phyloP scores from a whole-genome alignment of 2,113 vertebrate species.

The human region GRCh38 chr20:58375001-58375500 shows the following conservation, averaged over 20 bases:
- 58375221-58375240: background rate
- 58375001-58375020: too few relatives aligned
- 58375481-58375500: too few relatives aligned
- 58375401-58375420: fast-evolving
- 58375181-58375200: background rate
- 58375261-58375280: background rate
- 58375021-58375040: background rate
- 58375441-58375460: background rate
- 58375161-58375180: too few relatives aligned
- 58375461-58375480: too few relatives aligned
- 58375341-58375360: too few relatives aligned
- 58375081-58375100: too few relatives aligned
- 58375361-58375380: too few relatives aligned
- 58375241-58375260: too few relatives aligned
- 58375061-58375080: too few relatives aligned
- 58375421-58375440: fast-evolving
- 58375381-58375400: background rate
- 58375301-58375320: too few relatives aligned
- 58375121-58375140: background rate
- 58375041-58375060: fast-evolving
- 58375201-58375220: background rate
- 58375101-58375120: background rate
- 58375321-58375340: too few relatives aligned
- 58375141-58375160: background rate
- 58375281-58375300: background rate